Conservation (phyloP, 2,113 vertebrate species). For the Plectropomus leopardus region DNA sequence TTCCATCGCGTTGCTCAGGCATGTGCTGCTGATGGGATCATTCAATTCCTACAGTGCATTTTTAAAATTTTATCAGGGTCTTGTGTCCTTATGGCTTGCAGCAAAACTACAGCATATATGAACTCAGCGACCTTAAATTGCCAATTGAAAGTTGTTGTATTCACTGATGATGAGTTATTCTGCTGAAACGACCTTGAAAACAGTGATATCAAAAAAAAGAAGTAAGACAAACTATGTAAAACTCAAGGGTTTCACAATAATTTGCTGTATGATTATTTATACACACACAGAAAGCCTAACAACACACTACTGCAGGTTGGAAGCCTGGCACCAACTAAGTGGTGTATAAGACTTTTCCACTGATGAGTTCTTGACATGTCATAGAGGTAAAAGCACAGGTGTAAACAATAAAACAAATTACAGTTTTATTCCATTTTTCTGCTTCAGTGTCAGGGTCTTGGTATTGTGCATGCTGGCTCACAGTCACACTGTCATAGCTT, state of each 20-base stretch:
- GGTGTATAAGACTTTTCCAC: not conserved
- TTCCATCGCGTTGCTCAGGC: no score
- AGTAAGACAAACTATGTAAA: not conserved
- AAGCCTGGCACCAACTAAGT: not conserved
- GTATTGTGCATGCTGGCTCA: not conserved
- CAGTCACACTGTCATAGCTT: not conserved
- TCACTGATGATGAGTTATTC: not conserved
- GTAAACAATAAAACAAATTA: not conserved
- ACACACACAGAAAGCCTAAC: not conserved
- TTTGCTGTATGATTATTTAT: not conserved
- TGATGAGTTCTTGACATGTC: not conserved
- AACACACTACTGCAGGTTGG: not conserved
- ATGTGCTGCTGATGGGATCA: no score
- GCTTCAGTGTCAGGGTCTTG: not conserved
- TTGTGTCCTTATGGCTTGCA: no score
- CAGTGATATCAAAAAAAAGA: not conserved
- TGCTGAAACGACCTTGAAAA: conserved; percentile 1
- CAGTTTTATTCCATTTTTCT: not conserved
- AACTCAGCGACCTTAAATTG: not conserved
- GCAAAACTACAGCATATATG: not conserved
- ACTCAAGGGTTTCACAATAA: not conserved
- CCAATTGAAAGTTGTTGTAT: not conserved
- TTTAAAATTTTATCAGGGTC: no score
- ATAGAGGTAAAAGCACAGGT: not conserved
- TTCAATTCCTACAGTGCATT: no score